phyloP scores from a whole-genome alignment of 2,797 vertebrate species.

The Caiman crocodilus region DNA sequence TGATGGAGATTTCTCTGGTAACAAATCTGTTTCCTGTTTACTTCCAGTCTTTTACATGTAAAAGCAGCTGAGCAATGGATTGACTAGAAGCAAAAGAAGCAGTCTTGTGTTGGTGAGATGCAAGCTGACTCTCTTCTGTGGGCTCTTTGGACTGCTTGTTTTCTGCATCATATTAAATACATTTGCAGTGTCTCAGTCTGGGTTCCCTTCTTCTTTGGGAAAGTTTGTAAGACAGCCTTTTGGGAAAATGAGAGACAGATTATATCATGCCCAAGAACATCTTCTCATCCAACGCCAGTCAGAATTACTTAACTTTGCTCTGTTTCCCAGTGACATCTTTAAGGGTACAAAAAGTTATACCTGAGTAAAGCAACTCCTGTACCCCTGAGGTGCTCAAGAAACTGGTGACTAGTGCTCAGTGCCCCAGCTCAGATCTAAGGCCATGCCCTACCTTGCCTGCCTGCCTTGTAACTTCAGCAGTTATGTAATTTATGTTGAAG shows the following conservation, averaged over 20 bases:
- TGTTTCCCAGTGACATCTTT: background rate
- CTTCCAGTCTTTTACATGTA: background rate
- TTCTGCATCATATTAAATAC: too few relatives aligned
- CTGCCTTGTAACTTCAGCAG: background rate
- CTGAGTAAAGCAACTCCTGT: background rate
- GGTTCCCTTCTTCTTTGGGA: background rate
- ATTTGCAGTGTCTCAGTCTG: background rate
- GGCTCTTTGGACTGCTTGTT: background rate
- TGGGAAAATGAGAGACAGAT: background rate
- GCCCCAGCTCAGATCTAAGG: too few relatives aligned
- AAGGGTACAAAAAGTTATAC: background rate
- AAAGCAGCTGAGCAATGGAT: background rate
- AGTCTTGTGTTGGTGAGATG: background rate
- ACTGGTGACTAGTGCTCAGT: background rate
- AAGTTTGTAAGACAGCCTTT: background rate
- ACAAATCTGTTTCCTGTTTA: background rate
- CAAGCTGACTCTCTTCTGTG: background rate
- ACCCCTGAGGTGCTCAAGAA: background rate
- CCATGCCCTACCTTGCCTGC: background rate
- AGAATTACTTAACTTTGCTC: rapidly evolving
- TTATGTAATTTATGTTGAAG: background rate
- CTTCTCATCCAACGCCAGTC: background rate
- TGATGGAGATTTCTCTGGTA: background rate
- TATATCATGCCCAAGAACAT: rapidly evolving
- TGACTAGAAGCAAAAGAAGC: background rate